Evolutionary conservation across 2,113 vertebrate species (phyloP).

Genomic region (Cyprinus carpio): DNA sequence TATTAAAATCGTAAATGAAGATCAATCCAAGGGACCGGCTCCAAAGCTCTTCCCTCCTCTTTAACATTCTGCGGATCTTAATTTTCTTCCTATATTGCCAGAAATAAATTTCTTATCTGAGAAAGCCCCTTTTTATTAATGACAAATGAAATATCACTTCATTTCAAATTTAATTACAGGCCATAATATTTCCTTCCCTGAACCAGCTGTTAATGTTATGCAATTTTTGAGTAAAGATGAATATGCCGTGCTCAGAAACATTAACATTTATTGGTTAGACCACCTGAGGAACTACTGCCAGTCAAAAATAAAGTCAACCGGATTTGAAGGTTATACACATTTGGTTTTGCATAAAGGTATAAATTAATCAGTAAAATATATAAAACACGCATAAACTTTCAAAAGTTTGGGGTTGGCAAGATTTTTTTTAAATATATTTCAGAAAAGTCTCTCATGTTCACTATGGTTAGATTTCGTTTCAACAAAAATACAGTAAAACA

Average conservation of each 20-base stretch:
- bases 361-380: neutral
- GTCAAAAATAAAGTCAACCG: neutral
- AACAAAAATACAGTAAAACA: too few relatives aligned
- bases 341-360: neutral
- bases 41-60: constrained; percentile 43
- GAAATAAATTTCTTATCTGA: constrained; percentile 69
- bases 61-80: constrained; percentile 49
- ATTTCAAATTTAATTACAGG: constrained; percentile 79
- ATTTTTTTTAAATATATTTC: neutral
- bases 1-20: constrained; percentile 36
- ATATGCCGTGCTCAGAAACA: constrained; percentile 68
- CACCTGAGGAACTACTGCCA: constrained; percentile 44
- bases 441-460: too few relatives aligned
- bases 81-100: constrained; percentile 56
- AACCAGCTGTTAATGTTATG: constrained; percentile 67
- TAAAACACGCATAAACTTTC: too few relatives aligned
- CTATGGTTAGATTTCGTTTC: too few relatives aligned
- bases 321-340: neutral
- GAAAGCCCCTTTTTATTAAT: constrained; percentile 75
- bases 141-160: constrained; percentile 80
- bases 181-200: constrained; percentile 75
- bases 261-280: constrained; percentile 67
- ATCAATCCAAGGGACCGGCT: constrained; percentile 10
- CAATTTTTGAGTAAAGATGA: constrained; percentile 67
- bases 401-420: neutral